phyloP scores from a whole-genome alignment of 2,113 vertebrate genomes.

The Odobenus rosmarus region DNA sequence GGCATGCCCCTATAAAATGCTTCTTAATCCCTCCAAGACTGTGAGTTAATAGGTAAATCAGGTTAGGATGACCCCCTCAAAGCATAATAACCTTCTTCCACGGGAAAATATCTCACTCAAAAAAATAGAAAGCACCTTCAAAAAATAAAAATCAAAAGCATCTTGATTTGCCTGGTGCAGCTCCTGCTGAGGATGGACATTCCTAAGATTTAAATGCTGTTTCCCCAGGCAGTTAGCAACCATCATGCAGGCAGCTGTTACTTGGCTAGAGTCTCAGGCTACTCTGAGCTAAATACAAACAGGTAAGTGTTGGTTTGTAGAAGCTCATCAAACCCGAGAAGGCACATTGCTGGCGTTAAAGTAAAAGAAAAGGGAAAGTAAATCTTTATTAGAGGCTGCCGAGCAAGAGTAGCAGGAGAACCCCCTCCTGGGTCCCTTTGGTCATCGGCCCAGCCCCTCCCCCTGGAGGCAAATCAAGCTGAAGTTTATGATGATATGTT shows the following conservation, averaged over 20 bases:
- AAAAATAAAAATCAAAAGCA: neutral
- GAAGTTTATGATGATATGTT: no score
- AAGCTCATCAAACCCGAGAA: neutral
- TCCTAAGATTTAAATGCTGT: neutral
- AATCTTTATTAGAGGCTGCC: neutral
- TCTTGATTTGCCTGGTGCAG: neutral
- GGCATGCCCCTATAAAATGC: neutral
- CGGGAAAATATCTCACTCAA: neutral
- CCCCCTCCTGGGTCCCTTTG: no score
- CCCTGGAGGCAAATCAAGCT: neutral
- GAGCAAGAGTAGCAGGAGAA: neutral
- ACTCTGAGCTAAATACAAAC: neutral
- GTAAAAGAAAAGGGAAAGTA: neutral
- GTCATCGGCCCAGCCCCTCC: neutral
- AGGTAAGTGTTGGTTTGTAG: neutral
- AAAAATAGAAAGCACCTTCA: neutral
- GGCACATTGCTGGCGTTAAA: neutral
- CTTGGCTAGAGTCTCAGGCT: neutral
- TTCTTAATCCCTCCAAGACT: neutral
- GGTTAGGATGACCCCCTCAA: neutral
- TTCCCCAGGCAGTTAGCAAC: neutral
- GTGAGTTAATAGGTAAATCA: constrained; percentile 1
- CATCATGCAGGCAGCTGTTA: neutral
- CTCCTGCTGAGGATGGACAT: neutral
- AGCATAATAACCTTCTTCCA: neutral